phyloP scores from a whole-genome alignment of 2,888 invertebrate genomes.

The Drosophila peninsularis region DNA sequence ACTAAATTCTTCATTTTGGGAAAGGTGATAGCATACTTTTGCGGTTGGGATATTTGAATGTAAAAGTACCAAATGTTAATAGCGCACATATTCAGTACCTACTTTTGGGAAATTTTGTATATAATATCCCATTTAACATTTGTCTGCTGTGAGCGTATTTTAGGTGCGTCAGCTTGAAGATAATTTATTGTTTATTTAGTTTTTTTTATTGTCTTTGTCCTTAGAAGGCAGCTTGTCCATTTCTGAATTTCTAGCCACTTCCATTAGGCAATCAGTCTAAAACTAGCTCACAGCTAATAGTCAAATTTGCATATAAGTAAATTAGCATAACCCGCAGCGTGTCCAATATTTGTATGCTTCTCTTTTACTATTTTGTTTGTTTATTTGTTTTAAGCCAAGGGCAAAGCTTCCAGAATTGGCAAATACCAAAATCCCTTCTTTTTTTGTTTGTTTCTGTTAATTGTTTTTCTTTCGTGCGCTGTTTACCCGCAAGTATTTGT shows the following conservation, averaged over 20 bases:
- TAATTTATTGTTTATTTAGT: neutral
- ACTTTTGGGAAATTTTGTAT: neutral
- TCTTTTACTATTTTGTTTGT: conserved; percentile 4
- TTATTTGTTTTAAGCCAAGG: neutral
- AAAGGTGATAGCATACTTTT: neutral
- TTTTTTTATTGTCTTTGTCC: neutral
- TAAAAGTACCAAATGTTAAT: neutral
- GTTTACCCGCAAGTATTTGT: neutral
- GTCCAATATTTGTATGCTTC: neutral
- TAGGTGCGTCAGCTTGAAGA: no score
- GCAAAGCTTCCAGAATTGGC: conserved; percentile 15
- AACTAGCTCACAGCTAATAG: neutral
- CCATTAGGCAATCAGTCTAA: neutral
- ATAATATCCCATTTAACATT: neutral
- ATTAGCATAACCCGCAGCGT: conserved; percentile 4
- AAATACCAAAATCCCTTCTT: conserved; percentile 1
- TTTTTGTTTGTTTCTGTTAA: neutral
- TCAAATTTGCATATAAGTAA: neutral
- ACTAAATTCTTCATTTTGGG: neutral
- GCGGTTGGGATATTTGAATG: neutral
- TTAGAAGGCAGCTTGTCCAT: conserved; percentile 5
- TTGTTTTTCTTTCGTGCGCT: conserved; percentile 19
- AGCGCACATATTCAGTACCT: neutral
- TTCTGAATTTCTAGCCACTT: neutral
- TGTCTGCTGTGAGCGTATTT: neutral